phyloP scores from a whole-genome alignment of 2,888 invertebrate genomes.

The Oxytorus armatus region DNA sequence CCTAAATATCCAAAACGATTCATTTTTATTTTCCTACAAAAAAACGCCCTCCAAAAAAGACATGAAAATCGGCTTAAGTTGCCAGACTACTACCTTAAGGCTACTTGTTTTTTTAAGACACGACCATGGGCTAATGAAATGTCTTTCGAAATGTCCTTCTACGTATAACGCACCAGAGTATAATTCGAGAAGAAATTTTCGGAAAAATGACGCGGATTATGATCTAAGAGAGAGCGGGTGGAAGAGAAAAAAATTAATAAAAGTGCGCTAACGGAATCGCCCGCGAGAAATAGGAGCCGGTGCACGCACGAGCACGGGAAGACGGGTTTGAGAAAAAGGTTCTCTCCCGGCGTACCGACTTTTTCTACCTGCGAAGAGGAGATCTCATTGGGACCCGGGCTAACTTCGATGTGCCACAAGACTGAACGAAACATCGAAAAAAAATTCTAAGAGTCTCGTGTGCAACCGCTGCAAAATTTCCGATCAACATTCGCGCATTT shows the following conservation, averaged over 20 bases:
- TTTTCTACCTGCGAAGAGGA: conserved; percentile 63
- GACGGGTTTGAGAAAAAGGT: conserved; percentile 47
- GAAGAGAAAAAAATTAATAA: conserved; percentile 19
- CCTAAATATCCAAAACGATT: too few relatives aligned
- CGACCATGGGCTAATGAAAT: too few relatives aligned
- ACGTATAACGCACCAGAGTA: too few relatives aligned
- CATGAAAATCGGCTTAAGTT: too few relatives aligned
- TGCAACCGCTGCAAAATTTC: conserved; percentile 19
- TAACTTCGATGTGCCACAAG: conserved; percentile 12
- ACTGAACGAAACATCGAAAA: conserved; percentile 12
- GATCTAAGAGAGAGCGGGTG: conserved; percentile 1
- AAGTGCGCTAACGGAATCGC: neutral
- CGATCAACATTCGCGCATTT: neutral
- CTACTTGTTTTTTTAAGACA: too few relatives aligned
- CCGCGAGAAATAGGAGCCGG: conserved; percentile 13
- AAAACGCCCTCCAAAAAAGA: too few relatives aligned
- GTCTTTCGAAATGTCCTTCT: too few relatives aligned
- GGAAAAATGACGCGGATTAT: conserved; percentile 1
- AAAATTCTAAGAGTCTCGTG: conserved; percentile 48
- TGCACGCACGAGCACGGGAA: conserved; percentile 3
- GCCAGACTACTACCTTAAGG: too few relatives aligned
- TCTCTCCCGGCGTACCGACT: conserved; percentile 31
- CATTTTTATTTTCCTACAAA: too few relatives aligned
- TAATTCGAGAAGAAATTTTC: conserved; percentile 11
- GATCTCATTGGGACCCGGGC: conserved; percentile 32